Evolutionary conservation across 2,113 vertebrate genomes (phyloP), one percentile per base, ranked within the genome.

Genomic region (Arothron firmamentum): DNA sequence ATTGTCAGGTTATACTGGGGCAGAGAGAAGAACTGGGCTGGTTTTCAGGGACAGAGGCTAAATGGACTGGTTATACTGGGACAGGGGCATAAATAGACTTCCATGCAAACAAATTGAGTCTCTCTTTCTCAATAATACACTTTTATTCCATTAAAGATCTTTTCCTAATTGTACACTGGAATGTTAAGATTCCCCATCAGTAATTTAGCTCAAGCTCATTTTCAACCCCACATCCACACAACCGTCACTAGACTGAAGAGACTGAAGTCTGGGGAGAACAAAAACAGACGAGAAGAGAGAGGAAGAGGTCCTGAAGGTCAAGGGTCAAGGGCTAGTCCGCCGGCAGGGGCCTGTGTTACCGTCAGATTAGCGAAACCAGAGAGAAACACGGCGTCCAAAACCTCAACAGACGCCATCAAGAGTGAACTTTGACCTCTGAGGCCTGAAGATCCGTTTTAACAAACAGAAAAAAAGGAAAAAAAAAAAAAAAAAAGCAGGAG

Each of bases 101-200:
- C 13, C 16, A 34, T 9, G 14, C 51, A 75, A 25, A 17, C 56
- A 15, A 43, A 75, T 48, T 15, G 72, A 67, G 17, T 3, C 50
- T 65, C 77, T 82, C 81, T 67, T 80, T 82, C 81, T 84, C 77
- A 83, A 91, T 89, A 92, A 92, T 90, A 92, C 84, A 90, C 34
- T 87, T 96, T 95, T 96, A 95, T 94, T 96, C 84, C 91, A 91
- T 94, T 94, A 92, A 91, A 92, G 92, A 78, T 70, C 58, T 76
- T 73, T 79, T 61, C 66, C 84, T 82, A 87, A 79, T 87, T 87
- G 78, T 90, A 94, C 91, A 94, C 74, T 93, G 94, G 94, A 98
- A 98, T 97, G 95, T 94, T 85, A 86, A 89, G 91, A 89, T 83
- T 87, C 85, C 91, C 93, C 92, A 90, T 85, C 83, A 84, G 86